These are phyloP conservation scores for Australoheros scitulus DNA, from an alignment of 2,113 vertebrate species.

Conservation along the genomic window DNA sequence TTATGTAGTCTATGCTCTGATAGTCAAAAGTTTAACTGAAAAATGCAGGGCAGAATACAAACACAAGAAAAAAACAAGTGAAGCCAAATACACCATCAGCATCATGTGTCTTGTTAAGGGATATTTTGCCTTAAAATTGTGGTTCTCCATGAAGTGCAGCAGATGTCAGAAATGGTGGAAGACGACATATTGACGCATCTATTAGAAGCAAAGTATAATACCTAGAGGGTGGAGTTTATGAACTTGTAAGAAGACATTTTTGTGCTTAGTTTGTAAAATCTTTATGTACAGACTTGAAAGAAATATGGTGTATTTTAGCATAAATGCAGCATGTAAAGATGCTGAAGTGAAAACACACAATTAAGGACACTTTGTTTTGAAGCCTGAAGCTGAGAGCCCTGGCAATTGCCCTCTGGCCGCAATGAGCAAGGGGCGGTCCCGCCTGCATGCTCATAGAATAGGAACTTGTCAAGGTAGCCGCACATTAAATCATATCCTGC, in stretches of 20 bases:
- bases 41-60: background rate
- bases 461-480: background rate
- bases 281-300: background rate
- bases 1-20: background rate
- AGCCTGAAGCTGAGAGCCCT: background rate
- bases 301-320: background rate
- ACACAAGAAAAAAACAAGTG: background rate
- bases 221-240: background rate
- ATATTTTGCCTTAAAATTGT: background rate
- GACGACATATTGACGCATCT: background rate
- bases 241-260: background rate
- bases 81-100: background rate
- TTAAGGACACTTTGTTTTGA: background rate
- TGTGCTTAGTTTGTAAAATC: background rate
- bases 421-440: background rate
- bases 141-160: background rate
- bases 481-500: constrained; percentile 1
- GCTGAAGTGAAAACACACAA: background rate
- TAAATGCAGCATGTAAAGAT: background rate
- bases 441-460: background rate
- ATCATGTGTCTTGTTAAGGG: background rate
- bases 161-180: background rate
- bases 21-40: background rate
- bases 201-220: background rate
- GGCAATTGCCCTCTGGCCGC: background rate